phyloP scores from a whole-genome alignment of 1,140 invertebrate species.

The Philopotamus ludificatus region DNA sequence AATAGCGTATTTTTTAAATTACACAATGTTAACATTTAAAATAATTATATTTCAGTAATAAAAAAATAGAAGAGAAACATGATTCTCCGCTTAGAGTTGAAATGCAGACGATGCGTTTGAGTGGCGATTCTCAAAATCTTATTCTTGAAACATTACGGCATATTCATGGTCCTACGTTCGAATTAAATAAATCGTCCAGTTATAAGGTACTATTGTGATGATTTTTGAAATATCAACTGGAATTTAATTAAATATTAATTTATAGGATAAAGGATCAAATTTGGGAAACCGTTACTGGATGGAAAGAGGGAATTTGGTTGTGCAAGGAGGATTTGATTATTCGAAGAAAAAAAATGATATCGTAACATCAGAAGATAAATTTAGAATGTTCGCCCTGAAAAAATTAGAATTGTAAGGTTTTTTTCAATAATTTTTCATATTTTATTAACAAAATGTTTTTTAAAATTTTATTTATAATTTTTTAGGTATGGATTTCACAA shows the following conservation, averaged over 20 bases:
- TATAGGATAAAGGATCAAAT: slow-evolving; percentile 63
- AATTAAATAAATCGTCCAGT: slow-evolving; percentile 55
- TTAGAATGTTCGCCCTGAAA: slow-evolving; percentile 66
- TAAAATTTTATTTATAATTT: slow-evolving; percentile 33
- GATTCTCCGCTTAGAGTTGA: slow-evolving; percentile 63
- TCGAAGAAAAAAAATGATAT: slow-evolving; percentile 56
- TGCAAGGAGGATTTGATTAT: slow-evolving; percentile 69
- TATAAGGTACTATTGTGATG: slow-evolving; percentile 52
- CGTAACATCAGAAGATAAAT: slow-evolving; percentile 58
- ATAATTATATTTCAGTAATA: slow-evolving; percentile 38
- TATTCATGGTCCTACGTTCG: slow-evolving; percentile 67
- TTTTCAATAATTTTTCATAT: neutral
- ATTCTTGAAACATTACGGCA: slow-evolving; percentile 68
- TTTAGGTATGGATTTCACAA: slow-evolving; percentile 69
- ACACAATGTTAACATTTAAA: neutral
- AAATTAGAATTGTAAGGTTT: slow-evolving; percentile 65
- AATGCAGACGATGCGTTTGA: slow-evolving; percentile 66
- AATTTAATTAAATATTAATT: slow-evolving; percentile 1
- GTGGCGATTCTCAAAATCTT: slow-evolving; percentile 64
- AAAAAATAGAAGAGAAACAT: slow-evolving; percentile 51
- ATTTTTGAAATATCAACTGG: neutral
- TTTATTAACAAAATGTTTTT: neutral
- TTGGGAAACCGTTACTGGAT: slow-evolving; percentile 71
- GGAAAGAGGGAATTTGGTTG: slow-evolving; percentile 68
- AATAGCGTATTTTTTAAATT: slow-evolving; percentile 19